Percentiles rank a stretch among this genome's conserved stretches.
Evolutionary conservation across 2,797 vertebrate species (phyloP).

Genomic region (Sebastes cheni): DNA sequence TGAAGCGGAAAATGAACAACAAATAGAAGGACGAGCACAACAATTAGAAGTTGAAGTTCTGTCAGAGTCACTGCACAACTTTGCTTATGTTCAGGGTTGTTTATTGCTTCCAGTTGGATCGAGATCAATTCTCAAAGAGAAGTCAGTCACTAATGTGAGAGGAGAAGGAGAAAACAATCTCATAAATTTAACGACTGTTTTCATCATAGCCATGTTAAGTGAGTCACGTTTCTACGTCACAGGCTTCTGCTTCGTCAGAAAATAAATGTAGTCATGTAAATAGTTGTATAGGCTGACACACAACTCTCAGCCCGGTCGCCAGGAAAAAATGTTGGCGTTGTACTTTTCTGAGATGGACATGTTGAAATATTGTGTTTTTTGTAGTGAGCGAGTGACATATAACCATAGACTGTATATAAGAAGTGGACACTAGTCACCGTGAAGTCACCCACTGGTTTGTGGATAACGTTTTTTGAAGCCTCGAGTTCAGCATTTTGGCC

Average conservation of each 20-base stretch:
- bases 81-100: background rate
- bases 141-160: background rate
- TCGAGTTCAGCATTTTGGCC: background rate
- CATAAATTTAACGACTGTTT: background rate
- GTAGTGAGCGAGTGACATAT: background rate
- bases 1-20: conserved; percentile 1
- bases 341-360: background rate
- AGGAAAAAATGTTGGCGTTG: background rate
- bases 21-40: background rate
- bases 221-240: background rate
- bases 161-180: background rate
- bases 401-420: background rate
- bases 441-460: background rate
- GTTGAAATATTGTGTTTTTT: background rate
- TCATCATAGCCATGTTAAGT: background rate
- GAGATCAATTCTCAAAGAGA: background rate
- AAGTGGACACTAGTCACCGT: background rate
- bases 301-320: background rate
- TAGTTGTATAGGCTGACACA: background rate
- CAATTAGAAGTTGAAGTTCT: background rate
- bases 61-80: background rate
- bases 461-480: background rate
- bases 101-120: background rate
- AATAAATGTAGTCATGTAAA: background rate
- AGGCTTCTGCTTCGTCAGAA: background rate